A percentile compares a stretch with the other conserved stretches of the same genome.
Conservation (phyloP, 2,888 invertebrate species). For the Euproctis similis region DNA sequence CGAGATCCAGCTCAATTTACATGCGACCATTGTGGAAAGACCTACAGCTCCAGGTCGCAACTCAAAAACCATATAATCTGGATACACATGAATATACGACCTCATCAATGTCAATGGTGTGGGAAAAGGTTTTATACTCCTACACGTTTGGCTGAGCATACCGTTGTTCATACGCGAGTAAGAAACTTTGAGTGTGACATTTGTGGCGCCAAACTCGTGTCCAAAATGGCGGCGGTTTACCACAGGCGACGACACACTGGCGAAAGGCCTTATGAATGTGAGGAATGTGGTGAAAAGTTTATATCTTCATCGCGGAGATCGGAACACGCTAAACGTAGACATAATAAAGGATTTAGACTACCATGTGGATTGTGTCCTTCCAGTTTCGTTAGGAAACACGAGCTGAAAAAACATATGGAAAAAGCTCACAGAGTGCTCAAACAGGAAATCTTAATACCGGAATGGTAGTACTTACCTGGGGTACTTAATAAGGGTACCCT, state of each 20-base stretch:
- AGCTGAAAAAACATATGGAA: constrained; percentile 47
- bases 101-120: constrained; percentile 70
- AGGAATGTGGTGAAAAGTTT: constrained; percentile 57
- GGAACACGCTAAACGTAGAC: constrained; percentile 58
- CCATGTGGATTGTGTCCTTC: constrained; percentile 44
- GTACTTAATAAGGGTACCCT: too few relatives aligned
- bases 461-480: too few relatives aligned
- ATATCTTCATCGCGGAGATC: constrained; percentile 58
- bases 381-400: constrained; percentile 45
- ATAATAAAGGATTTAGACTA: constrained; percentile 44
- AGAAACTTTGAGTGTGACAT: constrained; percentile 71
- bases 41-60: constrained; percentile 51
- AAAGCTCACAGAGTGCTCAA: constrained; percentile 41
- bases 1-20: constrained; percentile 56
- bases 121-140: constrained; percentile 68
- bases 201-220: constrained; percentile 63
- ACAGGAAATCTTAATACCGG: too few relatives aligned
- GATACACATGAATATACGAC: constrained; percentile 66
- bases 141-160: constrained; percentile 66
- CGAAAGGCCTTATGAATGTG: constrained; percentile 60
- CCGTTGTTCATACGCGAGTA: constrained; percentile 68
- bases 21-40: constrained; percentile 58
- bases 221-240: constrained; percentile 64
- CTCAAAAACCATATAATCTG: constrained; percentile 64
- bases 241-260: constrained; percentile 65